These are phyloP conservation scores for Phalacrocorax brasilianus DNA, from an alignment of 2,113 vertebrate species.

Conservation along the genomic window DNA sequence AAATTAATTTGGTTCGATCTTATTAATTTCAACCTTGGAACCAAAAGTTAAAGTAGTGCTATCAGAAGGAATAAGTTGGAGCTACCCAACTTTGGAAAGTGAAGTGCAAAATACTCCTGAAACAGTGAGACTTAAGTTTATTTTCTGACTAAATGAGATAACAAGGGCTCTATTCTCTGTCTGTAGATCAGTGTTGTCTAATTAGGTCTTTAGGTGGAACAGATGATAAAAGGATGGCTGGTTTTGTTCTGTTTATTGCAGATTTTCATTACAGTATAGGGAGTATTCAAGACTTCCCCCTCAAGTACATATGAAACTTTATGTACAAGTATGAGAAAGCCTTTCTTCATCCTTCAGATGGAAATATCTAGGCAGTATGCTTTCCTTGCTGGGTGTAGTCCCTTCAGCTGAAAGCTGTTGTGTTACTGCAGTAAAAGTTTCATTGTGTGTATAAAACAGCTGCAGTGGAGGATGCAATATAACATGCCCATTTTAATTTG, in stretches of 20 bases:
- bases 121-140: background rate
- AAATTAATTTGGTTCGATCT: background rate
- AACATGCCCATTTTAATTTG: background rate
- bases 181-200: background rate
- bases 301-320: background rate
- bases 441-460: background rate
- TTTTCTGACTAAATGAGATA: background rate
- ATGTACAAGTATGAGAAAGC: accelerated
- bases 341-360: background rate
- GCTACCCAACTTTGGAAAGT: background rate
- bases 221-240: background rate
- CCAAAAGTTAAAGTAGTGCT: background rate
- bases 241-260: background rate
- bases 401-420: background rate
- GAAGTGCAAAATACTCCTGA: background rate
- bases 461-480: background rate
- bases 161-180: background rate
- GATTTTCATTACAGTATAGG: background rate
- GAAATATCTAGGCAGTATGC: background rate
- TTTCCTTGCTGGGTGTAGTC: background rate
- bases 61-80: background rate
- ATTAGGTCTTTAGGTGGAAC: background rate
- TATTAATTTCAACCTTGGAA: background rate
- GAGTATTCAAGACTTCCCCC: background rate
- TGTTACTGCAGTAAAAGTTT: background rate